These are phyloP conservation scores for Danaus melanippus DNA, from an alignment of 1,140 invertebrate genomes.

Conservation along the genomic window DNA sequence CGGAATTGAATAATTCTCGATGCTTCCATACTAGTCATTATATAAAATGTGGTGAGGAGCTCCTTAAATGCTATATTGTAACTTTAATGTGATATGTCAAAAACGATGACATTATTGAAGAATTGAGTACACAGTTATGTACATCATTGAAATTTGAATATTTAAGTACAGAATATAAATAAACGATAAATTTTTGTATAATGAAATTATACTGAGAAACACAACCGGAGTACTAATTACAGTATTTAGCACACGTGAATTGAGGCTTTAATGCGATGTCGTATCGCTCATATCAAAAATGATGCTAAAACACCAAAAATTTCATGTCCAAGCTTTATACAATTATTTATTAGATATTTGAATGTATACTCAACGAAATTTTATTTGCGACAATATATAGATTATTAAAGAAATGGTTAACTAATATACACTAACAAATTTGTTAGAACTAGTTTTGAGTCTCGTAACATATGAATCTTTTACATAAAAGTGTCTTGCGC, in stretches of 20 bases:
- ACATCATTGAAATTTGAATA: conserved; percentile 4
- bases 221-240: not conserved
- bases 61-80: too few relatives aligned
- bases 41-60: not conserved
- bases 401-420: too few relatives aligned
- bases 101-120: too few relatives aligned
- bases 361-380: too few relatives aligned
- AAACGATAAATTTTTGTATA: not conserved
- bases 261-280: conserved; percentile 7
- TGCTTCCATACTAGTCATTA: conserved; percentile 54
- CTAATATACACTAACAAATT: too few relatives aligned
- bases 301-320: conserved; percentile 10
- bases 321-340: too few relatives aligned
- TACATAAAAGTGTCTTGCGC: too few relatives aligned
- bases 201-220: not conserved
- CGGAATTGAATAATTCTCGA: conserved; percentile 62
- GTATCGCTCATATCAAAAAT: conserved; percentile 1
- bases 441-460: too few relatives aligned
- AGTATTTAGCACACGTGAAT: conserved; percentile 9
- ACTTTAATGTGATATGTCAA: too few relatives aligned
- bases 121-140: not conserved
- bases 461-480: too few relatives aligned
- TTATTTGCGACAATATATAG: too few relatives aligned
- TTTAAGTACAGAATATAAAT: conserved; percentile 2
- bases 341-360: too few relatives aligned